phyloP scores from a whole-genome alignment of 2,113 vertebrate genomes.

The Regulus satrapa region DNA sequence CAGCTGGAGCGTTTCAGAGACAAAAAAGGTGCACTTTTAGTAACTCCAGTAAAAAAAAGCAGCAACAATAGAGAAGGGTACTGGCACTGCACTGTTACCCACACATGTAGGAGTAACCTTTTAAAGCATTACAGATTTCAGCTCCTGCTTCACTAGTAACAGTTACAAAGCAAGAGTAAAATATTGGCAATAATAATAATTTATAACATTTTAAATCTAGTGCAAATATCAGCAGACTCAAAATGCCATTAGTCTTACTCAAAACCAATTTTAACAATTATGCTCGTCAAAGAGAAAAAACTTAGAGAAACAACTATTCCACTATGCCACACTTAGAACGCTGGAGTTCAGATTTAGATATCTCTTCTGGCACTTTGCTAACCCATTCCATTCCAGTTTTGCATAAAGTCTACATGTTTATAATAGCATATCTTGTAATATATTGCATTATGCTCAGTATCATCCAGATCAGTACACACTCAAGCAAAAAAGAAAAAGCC shows the following conservation, averaged over 20 bases:
- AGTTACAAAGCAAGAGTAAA: not conserved
- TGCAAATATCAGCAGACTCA: not conserved
- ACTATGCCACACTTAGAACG: rapidly evolving
- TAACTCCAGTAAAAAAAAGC: constrained; percentile 40
- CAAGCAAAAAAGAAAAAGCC: not conserved
- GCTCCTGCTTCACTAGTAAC: not conserved
- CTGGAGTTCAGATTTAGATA: not conserved
- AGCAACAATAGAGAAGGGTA: constrained; percentile 21
- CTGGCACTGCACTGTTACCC: constrained; percentile 24
- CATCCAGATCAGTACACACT: not conserved
- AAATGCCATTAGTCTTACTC: not conserved
- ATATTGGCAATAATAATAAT: not conserved
- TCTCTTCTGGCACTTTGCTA: not conserved
- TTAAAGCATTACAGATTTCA: not conserved
- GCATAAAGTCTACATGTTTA: not conserved
- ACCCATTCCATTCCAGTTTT: not conserved
- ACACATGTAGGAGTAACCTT: constrained; percentile 1
- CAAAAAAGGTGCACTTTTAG: not conserved
- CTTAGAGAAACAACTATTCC: not conserved
- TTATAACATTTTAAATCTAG: not conserved
- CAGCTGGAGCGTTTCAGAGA: not conserved
- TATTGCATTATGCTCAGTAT: not conserved
- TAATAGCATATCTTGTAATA: not conserved
- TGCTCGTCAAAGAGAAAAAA: not conserved
- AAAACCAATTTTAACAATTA: not conserved